phyloP scores from a whole-genome alignment of 2,113 vertebrate genomes.

The Otolemur garnettii region DNA sequence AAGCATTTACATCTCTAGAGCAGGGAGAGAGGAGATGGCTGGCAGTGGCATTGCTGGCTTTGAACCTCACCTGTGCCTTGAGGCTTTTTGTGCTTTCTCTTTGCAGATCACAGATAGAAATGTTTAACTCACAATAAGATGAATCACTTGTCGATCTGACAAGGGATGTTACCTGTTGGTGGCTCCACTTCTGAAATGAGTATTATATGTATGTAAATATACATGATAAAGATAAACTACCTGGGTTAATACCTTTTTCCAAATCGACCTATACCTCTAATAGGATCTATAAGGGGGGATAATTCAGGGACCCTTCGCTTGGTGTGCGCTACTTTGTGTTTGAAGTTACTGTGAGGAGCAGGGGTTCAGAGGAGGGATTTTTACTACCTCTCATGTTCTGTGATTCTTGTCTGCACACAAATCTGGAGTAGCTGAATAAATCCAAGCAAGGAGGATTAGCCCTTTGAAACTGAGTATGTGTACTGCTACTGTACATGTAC shows the following conservation, averaged over 20 bases:
- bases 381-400: neutral
- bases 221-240: neutral
- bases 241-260: neutral
- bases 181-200: constrained; percentile 14
- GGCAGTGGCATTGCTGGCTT: neutral
- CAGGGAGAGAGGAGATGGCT: neutral
- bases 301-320: neutral
- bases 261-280: neutral
- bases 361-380: neutral
- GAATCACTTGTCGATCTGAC: neutral
- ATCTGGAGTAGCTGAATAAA: constrained; percentile 4
- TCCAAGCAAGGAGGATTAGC: neutral
- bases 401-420: neutral
- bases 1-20: neutral
- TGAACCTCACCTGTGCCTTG: neutral
- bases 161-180: neutral
- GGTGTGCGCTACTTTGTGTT: neutral
- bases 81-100: constrained; percentile 5
- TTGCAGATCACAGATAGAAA: neutral
- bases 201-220: neutral
- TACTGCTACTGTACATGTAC: neutral
- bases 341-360: neutral
- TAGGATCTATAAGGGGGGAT: neutral
- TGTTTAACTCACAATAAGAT: neutral
- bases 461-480: neutral